Evolutionary conservation across 2,888 invertebrate species (phyloP), one percentile per base, ranked within the genome.

Genomic region (Agriopis leucophaearia): DNA sequence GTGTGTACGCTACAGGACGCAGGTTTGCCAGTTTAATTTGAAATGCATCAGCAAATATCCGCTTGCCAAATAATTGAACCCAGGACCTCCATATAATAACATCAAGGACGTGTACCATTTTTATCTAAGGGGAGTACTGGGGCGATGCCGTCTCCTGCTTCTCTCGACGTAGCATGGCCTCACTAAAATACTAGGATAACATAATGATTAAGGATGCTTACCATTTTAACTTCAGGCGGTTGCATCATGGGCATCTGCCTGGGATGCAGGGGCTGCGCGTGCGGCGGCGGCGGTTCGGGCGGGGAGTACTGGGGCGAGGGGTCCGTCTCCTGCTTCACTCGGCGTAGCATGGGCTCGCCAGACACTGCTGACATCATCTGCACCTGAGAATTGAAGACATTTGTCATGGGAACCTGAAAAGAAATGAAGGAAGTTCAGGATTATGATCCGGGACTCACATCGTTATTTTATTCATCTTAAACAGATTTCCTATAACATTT

Each of bases 301-400:
- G 88, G 95, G 84, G 88, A 95, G 89, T 94, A 96, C 88, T 90
- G 93, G 64, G 88, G 88, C 76, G 87, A 84, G 18, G 86, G 88
- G 68, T 90, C 94, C 56, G 80, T 91, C 85, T 92, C 95, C 82
- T 91, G 94, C 81, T 89, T 92, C 73, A 92, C 94, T 55, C 92
- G 87, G 15, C 89, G 90, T 73, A 91, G 79, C 83, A 90, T 80
- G 66, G 87, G 88, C 78, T 91, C 92, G 54, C 88, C 89, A 73
- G 88, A 88, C 76, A 90, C 91, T 47, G 94, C 95, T 69, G 96
- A 95, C 96, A 96, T 96, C 96, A 96, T 96, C 83, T 96, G 96
- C 86, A 96, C 96, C 96, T 96, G 89, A 3, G 65, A 64, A 55
- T 18, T 42, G 55, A 55, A 55, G 42, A 44, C n/a, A 55, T 42